A percentile compares a stretch with the other conserved stretches of the same genome.
phyloP scores from a whole-genome alignment of 2,797 vertebrate genomes.

The Botia kubotai region DNA sequence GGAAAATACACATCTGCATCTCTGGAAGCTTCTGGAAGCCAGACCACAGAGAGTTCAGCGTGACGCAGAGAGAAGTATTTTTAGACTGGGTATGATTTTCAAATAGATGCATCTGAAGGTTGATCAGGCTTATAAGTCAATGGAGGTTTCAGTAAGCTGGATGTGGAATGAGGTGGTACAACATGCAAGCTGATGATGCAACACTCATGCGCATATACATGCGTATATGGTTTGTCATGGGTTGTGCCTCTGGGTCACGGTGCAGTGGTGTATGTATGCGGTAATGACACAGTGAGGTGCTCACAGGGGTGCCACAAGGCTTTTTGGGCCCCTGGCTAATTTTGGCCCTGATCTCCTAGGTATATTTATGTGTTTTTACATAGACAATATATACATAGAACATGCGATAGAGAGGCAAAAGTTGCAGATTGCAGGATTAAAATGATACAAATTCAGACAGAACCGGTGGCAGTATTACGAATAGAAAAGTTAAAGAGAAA shows the following conservation, averaged over 20 bases:
- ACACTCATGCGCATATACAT: neutral
- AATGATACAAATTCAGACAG: too few relatives aligned
- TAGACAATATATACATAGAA: too few relatives aligned
- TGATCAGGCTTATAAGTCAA: slow-evolving; percentile 52
- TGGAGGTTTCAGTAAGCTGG: slow-evolving; percentile 32
- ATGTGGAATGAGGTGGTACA: neutral
- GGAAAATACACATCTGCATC: slow-evolving; percentile 30
- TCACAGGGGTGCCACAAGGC: neutral
- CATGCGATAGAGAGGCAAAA: too few relatives aligned
- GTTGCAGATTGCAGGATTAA: too few relatives aligned
- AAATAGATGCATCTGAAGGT: slow-evolving; percentile 57
- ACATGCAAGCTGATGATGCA: too few relatives aligned
- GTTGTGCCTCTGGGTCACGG: neutral
- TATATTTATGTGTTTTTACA: too few relatives aligned
- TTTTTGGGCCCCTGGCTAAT: neutral
- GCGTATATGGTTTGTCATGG: neutral
- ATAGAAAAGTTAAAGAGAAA: too few relatives aligned
- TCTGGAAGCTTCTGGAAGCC: slow-evolving; percentile 47
- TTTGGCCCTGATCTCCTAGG: too few relatives aligned
- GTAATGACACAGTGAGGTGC: neutral
- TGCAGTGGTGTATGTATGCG: neutral
- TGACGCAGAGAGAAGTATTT: slow-evolving; percentile 55
- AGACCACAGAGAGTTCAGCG: slow-evolving; percentile 47
- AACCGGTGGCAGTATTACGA: too few relatives aligned
- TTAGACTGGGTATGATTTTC: slow-evolving; percentile 59